Evolutionary conservation across 2,888 invertebrate species (phyloP).

Genomic region (Nezara viridula): DNA sequence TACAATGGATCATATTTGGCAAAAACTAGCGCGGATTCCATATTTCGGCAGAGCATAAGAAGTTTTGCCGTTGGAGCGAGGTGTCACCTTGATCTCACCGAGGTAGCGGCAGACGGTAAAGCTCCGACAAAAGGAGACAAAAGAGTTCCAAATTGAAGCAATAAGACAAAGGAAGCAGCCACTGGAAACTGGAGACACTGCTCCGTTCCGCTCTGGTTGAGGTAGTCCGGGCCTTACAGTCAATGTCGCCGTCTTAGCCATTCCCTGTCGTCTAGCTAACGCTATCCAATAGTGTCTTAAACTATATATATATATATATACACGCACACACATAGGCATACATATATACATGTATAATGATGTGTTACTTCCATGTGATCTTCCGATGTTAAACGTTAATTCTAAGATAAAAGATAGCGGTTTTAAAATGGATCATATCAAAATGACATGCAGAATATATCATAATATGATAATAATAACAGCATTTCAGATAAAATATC

Average conservation of each 20-base stretch:
- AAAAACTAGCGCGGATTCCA: not conserved
- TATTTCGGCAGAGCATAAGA: not conserved
- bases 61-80: not conserved
- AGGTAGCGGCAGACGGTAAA: not conserved
- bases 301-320: not conserved
- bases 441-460: too few species aligned
- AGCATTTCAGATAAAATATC: too few species aligned
- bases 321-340: too few species aligned
- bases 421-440: too few species aligned
- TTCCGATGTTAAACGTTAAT: too few species aligned
- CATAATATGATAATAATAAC: too few species aligned
- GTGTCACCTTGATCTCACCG: not conserved
- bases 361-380: too few species aligned
- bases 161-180: conserved; percentile 40
- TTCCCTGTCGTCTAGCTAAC: not conserved
- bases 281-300: not conserved
- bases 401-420: too few species aligned
- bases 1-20: not conserved
- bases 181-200: conserved; percentile 44
- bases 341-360: too few species aligned
- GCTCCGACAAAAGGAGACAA: conserved; percentile 33
- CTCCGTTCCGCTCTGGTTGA: conserved; percentile 48
- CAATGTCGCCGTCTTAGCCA: not conserved
- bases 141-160: conserved; percentile 39
- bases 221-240: not conserved